Evolutionary conservation across 2,797 vertebrate genomes (phyloP), one percentile per base, ranked within the genome.

Genomic region (Alfaro cultratus): DNA sequence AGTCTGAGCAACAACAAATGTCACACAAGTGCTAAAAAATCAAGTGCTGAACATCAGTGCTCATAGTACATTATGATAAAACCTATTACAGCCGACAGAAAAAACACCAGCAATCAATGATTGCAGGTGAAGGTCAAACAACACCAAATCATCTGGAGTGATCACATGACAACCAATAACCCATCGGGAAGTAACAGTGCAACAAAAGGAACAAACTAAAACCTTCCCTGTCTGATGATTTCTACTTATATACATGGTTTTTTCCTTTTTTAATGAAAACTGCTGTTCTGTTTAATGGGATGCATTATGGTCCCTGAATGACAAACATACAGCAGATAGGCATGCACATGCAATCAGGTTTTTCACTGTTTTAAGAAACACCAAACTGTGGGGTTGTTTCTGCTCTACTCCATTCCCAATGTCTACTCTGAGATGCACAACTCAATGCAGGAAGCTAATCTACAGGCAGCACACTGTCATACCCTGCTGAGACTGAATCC

Each of bases 1-100:
- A 90, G 83, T 93, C 82, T 80, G 74, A 68, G 82, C 87, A 91
- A 89, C 86, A 78, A 89, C 91, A 93, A 93, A 89, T 92, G 83
- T 91, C 93, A 90, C 80, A 83, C 78, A 85, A 80, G 70, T 85
- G 85, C 80, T 85, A 72, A 84, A 34, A 88, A 87, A 71, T 15
- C 13, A 86, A 92, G 92, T 39, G 39, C 79, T 78, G 75, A 78
- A 78, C 70, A 86, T 85, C 67, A 83, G 60, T 81, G 89, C 79
- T 78, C 71, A 74, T n/a, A 80, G 81, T 76, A 80, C 39, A 5
- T 71, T 80, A 70, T 79, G 84, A 73, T 81, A 46, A 85, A 73
- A 74, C 80, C 53, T 51, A 78, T 80, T 31, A 74, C 81, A 93
- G 29, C 75, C 73, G 75, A 76, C 51, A 82, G 23, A 83, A 60